Evolutionary conservation across 1,140 invertebrate species (phyloP).

Genomic region (Melitaea cinxia): DNA sequence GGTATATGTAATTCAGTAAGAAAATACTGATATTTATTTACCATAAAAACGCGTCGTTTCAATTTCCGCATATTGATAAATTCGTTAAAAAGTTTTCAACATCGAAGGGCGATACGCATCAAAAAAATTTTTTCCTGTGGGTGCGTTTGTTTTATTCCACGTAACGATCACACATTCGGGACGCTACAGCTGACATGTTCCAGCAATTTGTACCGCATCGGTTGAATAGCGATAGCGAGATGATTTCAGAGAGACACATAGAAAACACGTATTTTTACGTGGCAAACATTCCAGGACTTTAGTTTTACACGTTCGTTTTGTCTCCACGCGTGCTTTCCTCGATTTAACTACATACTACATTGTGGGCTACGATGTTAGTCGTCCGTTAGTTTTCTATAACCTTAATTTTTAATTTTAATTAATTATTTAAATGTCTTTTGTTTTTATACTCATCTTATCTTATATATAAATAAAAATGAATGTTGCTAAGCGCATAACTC

Average conservation of each 20-base stretch:
- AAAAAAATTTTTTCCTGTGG: neutral
- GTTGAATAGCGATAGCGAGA: conserved; percentile 38
- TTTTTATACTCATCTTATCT: too few relatives aligned
- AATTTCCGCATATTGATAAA: neutral
- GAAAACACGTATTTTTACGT: conserved; percentile 6
- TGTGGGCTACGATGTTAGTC: neutral
- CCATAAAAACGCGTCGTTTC: neutral
- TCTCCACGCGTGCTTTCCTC: neutral
- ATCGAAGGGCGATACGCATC: neutral
- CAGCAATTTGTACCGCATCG: conserved; percentile 41
- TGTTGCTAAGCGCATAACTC: too few relatives aligned
- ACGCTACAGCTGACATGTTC: conserved; percentile 13
- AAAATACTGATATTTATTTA: too few relatives aligned
- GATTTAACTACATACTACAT: neutral
- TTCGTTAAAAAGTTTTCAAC: neutral
- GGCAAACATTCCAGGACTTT: neutral
- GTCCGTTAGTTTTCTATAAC: too few relatives aligned
- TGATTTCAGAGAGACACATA: conserved; percentile 17
- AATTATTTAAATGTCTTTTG: too few relatives aligned
- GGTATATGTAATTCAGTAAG: too few relatives aligned
- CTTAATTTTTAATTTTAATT: too few relatives aligned
- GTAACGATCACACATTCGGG: conserved; percentile 26
- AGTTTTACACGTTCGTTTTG: neutral
- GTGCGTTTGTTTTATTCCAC: neutral
- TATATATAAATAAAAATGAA: too few relatives aligned